Percentiles rank a stretch among this genome's conserved stretches.
Evolutionary conservation across 2,113 vertebrate species (phyloP).

Genomic region (Pelodiscus sinensis): DNA sequence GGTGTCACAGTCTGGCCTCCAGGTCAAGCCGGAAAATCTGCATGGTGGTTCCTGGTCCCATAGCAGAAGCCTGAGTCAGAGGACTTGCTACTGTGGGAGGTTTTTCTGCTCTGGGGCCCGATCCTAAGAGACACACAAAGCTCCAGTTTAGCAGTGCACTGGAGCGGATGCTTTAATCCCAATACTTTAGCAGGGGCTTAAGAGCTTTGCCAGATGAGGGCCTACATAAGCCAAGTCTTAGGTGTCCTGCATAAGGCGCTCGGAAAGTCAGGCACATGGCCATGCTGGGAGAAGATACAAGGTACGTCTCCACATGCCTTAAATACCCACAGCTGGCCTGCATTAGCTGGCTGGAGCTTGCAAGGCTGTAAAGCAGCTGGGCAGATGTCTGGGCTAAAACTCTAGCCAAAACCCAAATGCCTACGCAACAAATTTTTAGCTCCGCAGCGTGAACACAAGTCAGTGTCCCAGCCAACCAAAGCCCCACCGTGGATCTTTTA

Average conservation of each 20-base stretch:
- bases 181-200: accelerated
- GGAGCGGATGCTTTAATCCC: background rate
- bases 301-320: background rate
- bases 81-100: background rate
- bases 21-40: background rate
- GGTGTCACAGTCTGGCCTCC: background rate
- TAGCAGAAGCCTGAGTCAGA: background rate
- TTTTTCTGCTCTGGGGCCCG: background rate
- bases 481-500: background rate
- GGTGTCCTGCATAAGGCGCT: constrained; percentile 11
- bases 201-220: background rate
- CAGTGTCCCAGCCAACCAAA: background rate
- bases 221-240: background rate
- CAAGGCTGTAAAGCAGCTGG: background rate
- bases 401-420: background rate
- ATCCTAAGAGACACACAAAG: accelerated
- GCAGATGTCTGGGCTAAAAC: background rate
- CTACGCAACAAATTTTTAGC: background rate
- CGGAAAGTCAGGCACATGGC: background rate
- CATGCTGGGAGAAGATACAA: accelerated
- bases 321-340: background rate
- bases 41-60: background rate
- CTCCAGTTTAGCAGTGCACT: background rate
- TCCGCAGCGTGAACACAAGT: background rate
- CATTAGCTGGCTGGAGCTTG: background rate